These are phyloP conservation scores for Holocentrus rufus DNA, from an alignment of 2,797 vertebrate species.

Conservation along the genomic window DNA sequence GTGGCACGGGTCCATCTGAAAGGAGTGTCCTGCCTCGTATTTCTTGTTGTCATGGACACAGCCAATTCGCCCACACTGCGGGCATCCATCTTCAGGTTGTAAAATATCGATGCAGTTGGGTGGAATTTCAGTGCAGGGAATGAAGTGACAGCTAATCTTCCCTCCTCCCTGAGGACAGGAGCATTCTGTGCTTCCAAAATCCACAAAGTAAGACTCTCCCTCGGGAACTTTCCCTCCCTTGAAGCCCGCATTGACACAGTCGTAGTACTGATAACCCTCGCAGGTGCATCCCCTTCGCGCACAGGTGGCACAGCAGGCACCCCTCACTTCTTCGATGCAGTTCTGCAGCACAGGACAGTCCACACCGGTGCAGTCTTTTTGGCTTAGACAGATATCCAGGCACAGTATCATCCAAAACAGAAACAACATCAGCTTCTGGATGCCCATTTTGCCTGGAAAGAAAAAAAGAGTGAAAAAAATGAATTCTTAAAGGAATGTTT, in stretches of 20 bases:
- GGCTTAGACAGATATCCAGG: slow-evolving; percentile 49
- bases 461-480: neutral
- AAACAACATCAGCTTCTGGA: slow-evolving; percentile 43
- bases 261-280: slow-evolving; percentile 96
- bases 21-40: slow-evolving; percentile 90
- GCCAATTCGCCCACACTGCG: slow-evolving; percentile 87
- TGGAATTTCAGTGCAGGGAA: slow-evolving; percentile 91
- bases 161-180: slow-evolving; percentile 91
- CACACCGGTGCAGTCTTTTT: slow-evolving; percentile 87
- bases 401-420: slow-evolving; percentile 62
- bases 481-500: slow-evolving; percentile 19
- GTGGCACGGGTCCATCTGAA: slow-evolving; percentile 87
- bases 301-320: slow-evolving; percentile 89
- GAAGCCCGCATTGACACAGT: slow-evolving; percentile 91
- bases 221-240: slow-evolving; percentile 90
- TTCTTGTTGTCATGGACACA: slow-evolving; percentile 86
- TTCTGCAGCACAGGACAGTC: slow-evolving; percentile 85
- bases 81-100: slow-evolving; percentile 86
- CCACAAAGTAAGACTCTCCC: slow-evolving; percentile 93
- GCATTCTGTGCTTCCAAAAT: slow-evolving; percentile 96
- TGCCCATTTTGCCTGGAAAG: slow-evolving; percentile 71
- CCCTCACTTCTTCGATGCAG: slow-evolving; percentile 87
- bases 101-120: slow-evolving; percentile 90
- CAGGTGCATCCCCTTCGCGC: slow-evolving; percentile 88
- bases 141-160: slow-evolving; percentile 92